These are phyloP conservation scores for Holcopasites calliopsidis DNA, from an alignment of 1,140 invertebrate genomes.

Conservation along the genomic window DNA sequence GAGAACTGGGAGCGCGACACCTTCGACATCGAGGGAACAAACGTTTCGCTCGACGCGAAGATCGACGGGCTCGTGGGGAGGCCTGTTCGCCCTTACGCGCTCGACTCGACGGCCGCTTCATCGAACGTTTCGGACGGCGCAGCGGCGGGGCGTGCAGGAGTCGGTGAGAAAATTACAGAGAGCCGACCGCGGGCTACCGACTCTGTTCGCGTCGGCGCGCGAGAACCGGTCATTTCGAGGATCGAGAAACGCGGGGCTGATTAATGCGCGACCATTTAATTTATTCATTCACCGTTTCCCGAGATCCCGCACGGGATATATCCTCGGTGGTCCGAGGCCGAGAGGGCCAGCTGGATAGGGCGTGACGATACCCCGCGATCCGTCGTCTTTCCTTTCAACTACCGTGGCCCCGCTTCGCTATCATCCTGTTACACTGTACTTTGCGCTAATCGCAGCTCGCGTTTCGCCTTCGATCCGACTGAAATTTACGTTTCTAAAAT, in stretches of 20 bases:
- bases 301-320: slow-evolving; percentile 1
- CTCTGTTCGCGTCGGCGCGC: slow-evolving; percentile 39
- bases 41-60: no score
- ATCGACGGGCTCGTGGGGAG: no score
- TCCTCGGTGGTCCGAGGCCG: slow-evolving; percentile 51
- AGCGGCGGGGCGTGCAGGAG: slow-evolving; percentile 62
- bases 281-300: slow-evolving; percentile 70
- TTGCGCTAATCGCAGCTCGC: not conserved
- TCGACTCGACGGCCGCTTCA: slow-evolving; percentile 4
- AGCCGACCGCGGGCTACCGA: slow-evolving; percentile 53
- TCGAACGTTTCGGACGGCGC: slow-evolving; percentile 25
- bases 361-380: slow-evolving; percentile 20
- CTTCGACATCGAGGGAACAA: no score
- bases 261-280: slow-evolving; percentile 72
- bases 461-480: no score
- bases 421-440: not conserved
- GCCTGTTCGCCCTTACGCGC: no score
- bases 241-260: slow-evolving; percentile 68
- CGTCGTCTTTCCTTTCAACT: no score
- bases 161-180: slow-evolving; percentile 76
- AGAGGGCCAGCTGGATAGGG: slow-evolving; percentile 54
- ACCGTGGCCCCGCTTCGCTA: not conserved
- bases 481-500: no score
- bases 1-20: no score
- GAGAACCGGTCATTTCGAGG: slow-evolving; percentile 69